Evolutionary conservation across 2,113 vertebrate species (phyloP).

Genomic region (Carlito syrichta): DNA sequence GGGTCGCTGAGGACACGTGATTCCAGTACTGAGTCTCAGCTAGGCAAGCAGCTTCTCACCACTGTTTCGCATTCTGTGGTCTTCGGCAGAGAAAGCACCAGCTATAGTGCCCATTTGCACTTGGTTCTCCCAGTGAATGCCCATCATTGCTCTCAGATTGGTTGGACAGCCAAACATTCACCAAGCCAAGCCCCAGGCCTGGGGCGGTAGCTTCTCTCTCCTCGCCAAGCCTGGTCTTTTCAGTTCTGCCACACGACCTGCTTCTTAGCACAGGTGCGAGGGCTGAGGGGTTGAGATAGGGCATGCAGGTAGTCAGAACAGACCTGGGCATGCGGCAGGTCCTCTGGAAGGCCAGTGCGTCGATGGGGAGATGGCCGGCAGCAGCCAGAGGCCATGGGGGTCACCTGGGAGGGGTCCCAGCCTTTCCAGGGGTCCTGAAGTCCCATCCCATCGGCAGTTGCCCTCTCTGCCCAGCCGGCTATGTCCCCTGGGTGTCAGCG

Average conservation of each 20-base stretch:
- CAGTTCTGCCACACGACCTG: not conserved
- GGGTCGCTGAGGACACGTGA: rapidly evolving
- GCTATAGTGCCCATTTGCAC: rapidly evolving
- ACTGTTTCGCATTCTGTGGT: not conserved
- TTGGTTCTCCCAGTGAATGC: not conserved
- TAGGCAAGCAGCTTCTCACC: not conserved
- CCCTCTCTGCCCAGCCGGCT: not conserved
- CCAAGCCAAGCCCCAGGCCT: not conserved
- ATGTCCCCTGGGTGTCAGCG: not conserved
- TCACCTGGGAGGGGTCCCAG: not conserved
- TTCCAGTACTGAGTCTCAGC: not conserved
- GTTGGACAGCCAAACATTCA: not conserved
- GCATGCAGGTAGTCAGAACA: no score
- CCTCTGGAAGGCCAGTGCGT: not conserved
- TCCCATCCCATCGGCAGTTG: not conserved
- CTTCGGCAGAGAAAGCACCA: not conserved
- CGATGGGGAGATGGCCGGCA: not conserved
- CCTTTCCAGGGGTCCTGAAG: not conserved
- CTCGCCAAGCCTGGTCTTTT: not conserved
- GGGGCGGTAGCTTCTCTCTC: not conserved
- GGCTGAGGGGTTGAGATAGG: not conserved
- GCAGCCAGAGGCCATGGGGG: no score
- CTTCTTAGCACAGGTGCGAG: not conserved
- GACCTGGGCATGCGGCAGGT: not conserved
- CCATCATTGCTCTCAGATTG: no score